Evolutionary conservation across 2,797 vertebrate species (phyloP).

Genomic region (Bucorvus abyssinicus): DNA sequence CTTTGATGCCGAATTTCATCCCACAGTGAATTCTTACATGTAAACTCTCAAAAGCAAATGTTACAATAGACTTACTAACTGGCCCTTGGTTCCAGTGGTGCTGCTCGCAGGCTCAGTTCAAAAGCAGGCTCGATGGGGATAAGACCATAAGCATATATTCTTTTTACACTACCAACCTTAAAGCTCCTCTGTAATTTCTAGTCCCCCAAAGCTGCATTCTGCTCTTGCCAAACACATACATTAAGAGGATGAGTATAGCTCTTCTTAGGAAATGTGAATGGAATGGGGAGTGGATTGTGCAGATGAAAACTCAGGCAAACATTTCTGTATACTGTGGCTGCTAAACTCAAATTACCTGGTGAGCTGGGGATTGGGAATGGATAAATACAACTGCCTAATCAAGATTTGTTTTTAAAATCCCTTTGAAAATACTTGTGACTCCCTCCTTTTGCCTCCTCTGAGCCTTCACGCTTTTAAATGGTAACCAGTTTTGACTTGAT

Average conservation of each 20-base stretch:
- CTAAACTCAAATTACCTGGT: neutral
- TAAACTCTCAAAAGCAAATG: constrained; percentile 28
- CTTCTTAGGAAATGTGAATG: neutral
- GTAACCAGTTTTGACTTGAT: neutral
- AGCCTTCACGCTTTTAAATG: neutral
- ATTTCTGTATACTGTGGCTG: neutral
- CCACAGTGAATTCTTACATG: constrained; percentile 22
- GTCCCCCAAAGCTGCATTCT: neutral
- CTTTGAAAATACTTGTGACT: neutral
- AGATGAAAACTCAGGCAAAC: neutral
- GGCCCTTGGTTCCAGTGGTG: neutral
- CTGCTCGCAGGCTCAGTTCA: constrained; percentile 4
- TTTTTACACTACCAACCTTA: neutral
- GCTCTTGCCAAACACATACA: neutral
- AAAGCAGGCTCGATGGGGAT: neutral
- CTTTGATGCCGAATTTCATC: constrained; percentile 30
- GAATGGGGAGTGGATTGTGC: neutral
- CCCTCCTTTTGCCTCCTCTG: neutral
- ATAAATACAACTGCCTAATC: neutral
- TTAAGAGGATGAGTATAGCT: neutral
- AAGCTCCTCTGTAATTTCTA: constrained; percentile 12
- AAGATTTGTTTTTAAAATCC: neutral
- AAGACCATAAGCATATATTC: neutral
- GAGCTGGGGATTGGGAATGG: neutral
- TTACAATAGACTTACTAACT: constrained; percentile 37